phyloP scores from a whole-genome alignment of 2,113 vertebrate species.

The Dryoscopus gambensis region DNA sequence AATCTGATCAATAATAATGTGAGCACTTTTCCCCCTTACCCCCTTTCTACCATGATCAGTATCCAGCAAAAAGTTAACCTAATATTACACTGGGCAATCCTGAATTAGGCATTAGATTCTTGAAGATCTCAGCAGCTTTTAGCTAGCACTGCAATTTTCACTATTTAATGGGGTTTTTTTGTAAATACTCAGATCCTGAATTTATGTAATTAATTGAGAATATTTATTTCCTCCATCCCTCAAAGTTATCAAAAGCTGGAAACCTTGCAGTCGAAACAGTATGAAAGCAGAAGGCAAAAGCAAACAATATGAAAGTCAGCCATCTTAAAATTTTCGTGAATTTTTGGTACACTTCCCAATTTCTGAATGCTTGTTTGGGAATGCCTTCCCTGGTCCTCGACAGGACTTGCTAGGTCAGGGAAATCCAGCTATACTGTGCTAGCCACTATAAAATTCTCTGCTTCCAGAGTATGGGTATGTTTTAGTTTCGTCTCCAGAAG shows the following conservation, averaged over 20 bases:
- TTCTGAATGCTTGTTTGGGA: background rate
- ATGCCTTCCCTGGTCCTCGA: background rate
- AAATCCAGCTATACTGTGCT: background rate
- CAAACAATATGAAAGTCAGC: background rate
- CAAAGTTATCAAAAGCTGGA: background rate
- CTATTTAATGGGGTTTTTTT: background rate
- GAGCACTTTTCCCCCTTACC: accelerated
- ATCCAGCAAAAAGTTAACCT: background rate
- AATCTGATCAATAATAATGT: background rate
- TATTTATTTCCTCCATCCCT: background rate
- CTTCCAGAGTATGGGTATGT: background rate
- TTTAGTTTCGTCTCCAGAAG: background rate
- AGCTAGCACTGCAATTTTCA: background rate
- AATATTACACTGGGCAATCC: background rate
- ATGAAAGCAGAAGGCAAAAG: background rate
- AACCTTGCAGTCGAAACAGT: background rate
- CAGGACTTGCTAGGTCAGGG: background rate
- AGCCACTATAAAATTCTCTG: background rate
- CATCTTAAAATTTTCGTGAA: background rate
- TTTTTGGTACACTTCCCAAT: background rate
- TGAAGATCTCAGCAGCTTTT: background rate
- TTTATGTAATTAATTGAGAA: background rate
- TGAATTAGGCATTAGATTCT: background rate
- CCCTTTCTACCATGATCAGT: background rate
- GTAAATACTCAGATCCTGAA: background rate